Conservation (phyloP, 1,140 invertebrate species). For the Panagrolaimus sp. region DNA sequence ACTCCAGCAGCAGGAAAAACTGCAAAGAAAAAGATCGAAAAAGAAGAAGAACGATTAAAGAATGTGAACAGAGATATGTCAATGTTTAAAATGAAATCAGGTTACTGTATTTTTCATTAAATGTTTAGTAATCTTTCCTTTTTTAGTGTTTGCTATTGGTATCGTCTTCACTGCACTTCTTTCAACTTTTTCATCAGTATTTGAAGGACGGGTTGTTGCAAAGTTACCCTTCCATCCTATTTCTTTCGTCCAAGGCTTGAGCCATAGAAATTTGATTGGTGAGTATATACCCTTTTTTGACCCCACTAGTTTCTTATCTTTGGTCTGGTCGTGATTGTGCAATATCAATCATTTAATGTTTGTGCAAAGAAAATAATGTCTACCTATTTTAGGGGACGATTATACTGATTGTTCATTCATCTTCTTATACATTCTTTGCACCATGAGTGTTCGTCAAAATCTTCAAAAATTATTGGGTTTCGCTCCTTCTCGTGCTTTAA, state of each 20-base stretch:
- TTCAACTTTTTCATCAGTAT: conserved; percentile 87
- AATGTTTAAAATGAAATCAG: conserved; percentile 95
- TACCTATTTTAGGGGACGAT: conserved; percentile 74
- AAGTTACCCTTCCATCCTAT: conserved; percentile 92
- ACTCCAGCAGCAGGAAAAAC: conserved; percentile 73
- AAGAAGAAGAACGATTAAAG: conserved; percentile 89
- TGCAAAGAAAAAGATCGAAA: conserved; percentile 85
- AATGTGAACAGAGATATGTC: conserved; percentile 95
- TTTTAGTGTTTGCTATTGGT: conserved; percentile 79
- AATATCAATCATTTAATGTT: background rate
- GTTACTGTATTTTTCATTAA: background rate
- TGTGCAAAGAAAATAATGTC: background rate
- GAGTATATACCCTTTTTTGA: background rate
- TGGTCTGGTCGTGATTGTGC: background rate
- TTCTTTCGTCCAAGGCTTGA: conserved; percentile 89
- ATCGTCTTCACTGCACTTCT: conserved; percentile 88
- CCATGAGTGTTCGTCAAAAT: conserved; percentile 97
- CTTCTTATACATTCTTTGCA: conserved; percentile 96
- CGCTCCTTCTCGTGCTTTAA: conserved; percentile 73
- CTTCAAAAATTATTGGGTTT: conserved; percentile 96
- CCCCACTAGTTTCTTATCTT: background rate
- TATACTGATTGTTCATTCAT: conserved; percentile 99
- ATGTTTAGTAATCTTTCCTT: background rate
- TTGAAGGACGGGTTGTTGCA: conserved; percentile 95
- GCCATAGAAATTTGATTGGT: conserved; percentile 78